A percentile compares a stretch with the other conserved stretches of the same genome.
These are phyloP conservation scores for Tenodera sinensis DNA, from an alignment of 2,888 invertebrate genomes.

Conservation along the genomic window DNA sequence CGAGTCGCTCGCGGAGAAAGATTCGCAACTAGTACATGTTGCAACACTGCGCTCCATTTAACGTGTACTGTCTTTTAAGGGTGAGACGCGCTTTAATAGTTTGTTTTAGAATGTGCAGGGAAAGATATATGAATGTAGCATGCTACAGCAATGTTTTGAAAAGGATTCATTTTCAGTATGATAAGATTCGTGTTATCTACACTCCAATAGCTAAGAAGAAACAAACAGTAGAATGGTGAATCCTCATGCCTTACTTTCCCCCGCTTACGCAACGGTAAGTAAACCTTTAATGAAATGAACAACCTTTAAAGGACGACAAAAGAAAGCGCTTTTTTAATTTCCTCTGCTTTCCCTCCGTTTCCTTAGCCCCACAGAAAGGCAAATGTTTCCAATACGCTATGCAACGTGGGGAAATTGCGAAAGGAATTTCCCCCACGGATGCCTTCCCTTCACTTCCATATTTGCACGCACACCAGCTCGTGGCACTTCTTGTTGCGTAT, in stretches of 20 bases:
- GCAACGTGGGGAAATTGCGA: not conserved
- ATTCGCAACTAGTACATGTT: no score
- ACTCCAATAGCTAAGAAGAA: not conserved
- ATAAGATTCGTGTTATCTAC: no score
- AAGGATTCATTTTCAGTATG: no score
- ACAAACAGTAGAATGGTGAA: not conserved
- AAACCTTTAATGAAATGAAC: not conserved
- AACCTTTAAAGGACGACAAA: not conserved
- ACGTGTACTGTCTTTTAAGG: no score
- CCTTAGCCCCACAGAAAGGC: not conserved
- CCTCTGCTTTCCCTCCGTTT: not conserved
- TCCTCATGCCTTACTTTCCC: not conserved
- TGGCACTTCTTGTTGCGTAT: not conserved
- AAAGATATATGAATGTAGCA: no score
- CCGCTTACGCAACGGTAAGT: not conserved
- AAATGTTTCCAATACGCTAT: slow-evolving; percentile 10
- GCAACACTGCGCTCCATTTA: no score
- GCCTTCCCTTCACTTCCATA: not conserved
- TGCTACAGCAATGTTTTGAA: no score
- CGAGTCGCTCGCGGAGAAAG: no score
- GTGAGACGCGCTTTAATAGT: no score
- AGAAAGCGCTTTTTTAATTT: not conserved
- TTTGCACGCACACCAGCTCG: not conserved
- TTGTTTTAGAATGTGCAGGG: no score
- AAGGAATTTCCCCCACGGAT: not conserved